Conservation (phyloP, 2,113 vertebrate genomes). For the Spermophilus dauricus region DNA sequence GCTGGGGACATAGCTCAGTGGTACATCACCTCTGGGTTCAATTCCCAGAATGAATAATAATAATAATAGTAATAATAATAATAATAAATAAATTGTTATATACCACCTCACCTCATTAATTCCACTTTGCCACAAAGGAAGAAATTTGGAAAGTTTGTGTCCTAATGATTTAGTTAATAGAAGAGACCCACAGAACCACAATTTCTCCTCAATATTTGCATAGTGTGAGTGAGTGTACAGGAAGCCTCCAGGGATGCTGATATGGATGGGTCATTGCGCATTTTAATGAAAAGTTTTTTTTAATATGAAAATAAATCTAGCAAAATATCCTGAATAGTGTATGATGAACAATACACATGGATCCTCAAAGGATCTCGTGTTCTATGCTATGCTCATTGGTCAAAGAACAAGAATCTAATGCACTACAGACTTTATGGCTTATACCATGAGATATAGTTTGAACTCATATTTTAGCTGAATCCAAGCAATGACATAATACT, state of each 20-base stretch:
- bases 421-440: background rate
- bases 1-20: too few relatives aligned
- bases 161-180: background rate
- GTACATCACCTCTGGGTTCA: too few relatives aligned
- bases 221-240: too few relatives aligned
- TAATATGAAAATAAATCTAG: constrained; percentile 45
- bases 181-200: background rate
- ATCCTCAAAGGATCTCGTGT: background rate
- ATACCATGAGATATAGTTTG: background rate
- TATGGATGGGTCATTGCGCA: background rate
- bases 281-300: constrained; percentile 50
- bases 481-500: background rate
- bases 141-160: background rate
- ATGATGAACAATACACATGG: background rate
- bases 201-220: background rate
- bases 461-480: constrained; percentile 7
- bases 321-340: background rate
- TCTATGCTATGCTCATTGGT: background rate
- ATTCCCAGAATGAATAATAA: too few relatives aligned
- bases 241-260: background rate
- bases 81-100: too few relatives aligned
- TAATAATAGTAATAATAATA: too few relatives aligned
- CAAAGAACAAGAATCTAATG: background rate
- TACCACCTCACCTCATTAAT: background rate
- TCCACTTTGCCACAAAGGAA: background rate